phyloP scores from a whole-genome alignment of 2,113 vertebrate species.

The Dendrocopos noguchii region DNA sequence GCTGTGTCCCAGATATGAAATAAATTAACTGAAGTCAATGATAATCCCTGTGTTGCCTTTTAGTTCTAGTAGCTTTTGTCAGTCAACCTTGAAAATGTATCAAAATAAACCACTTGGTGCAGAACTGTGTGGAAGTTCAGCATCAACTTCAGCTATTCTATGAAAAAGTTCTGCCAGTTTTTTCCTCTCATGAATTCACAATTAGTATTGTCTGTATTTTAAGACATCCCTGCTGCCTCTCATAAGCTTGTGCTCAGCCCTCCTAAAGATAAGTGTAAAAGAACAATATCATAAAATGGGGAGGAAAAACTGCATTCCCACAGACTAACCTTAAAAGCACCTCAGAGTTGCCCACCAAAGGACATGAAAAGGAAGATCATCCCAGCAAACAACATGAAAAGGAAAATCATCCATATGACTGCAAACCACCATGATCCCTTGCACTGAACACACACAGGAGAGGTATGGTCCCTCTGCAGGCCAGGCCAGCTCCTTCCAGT shows the following conservation, averaged over 20 bases:
- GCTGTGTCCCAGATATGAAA: neutral
- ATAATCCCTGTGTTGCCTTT: neutral
- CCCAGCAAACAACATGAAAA: neutral
- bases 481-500: neutral
- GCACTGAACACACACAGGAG: neutral
- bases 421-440: neutral
- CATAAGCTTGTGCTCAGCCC: neutral
- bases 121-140: neutral
- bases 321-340: neutral
- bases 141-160: neutral
- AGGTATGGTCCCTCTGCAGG: neutral
- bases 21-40: neutral
- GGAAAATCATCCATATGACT: neutral
- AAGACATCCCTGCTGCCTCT: neutral
- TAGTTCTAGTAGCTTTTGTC: neutral
- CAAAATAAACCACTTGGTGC: neutral
- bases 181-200: neutral
- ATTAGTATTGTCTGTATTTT: neutral
- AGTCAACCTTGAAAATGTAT: neutral
- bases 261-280: neutral
- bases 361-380: neutral
- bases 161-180: neutral
- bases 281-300: neutral
- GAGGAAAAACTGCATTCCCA: neutral
- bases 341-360: rapidly evolving